These are phyloP conservation scores for Tauraco erythrolophus DNA, from an alignment of 2,113 vertebrate genomes.

Conservation along the genomic window DNA sequence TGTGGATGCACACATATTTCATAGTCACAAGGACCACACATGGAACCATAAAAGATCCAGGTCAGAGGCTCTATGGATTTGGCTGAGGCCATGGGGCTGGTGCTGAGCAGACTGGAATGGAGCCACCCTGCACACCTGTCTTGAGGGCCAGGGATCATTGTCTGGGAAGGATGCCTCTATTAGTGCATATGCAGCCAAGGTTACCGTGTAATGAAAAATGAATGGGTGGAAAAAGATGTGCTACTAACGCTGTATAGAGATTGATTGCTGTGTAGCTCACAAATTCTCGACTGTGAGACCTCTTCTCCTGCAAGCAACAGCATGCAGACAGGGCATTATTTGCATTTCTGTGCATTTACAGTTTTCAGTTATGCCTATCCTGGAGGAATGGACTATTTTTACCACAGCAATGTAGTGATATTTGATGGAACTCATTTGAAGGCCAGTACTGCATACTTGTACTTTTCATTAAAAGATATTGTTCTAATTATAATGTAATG, in stretches of 20 bases:
- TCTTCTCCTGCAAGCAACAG: not conserved
- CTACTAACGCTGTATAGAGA: not conserved
- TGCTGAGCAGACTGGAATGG: not conserved
- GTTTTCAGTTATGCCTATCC: not conserved
- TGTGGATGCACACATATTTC: fast-evolving
- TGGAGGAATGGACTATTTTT: not conserved
- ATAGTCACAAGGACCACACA: not conserved
- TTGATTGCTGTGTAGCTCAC: not conserved
- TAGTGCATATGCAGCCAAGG: not conserved
- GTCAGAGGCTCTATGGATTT: not conserved
- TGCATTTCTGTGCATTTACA: not conserved
- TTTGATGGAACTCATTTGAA: not conserved
- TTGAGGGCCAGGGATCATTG: not conserved
- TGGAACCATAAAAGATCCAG: fast-evolving
- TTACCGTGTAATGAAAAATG: not conserved
- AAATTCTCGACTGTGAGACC: not conserved
- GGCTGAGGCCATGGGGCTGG: not conserved
- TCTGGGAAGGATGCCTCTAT: not conserved
- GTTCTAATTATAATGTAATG: not conserved
- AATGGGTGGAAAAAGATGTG: not conserved
- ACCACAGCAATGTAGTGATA: not conserved
- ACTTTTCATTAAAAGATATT: not conserved
- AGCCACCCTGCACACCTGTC: not conserved
- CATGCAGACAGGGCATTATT: not conserved
- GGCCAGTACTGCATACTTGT: not conserved